These are phyloP conservation scores for Anthopleura xanthogrammica DNA, from an alignment of 92 coral and sea anemone species.

Conservation along the genomic window DNA sequence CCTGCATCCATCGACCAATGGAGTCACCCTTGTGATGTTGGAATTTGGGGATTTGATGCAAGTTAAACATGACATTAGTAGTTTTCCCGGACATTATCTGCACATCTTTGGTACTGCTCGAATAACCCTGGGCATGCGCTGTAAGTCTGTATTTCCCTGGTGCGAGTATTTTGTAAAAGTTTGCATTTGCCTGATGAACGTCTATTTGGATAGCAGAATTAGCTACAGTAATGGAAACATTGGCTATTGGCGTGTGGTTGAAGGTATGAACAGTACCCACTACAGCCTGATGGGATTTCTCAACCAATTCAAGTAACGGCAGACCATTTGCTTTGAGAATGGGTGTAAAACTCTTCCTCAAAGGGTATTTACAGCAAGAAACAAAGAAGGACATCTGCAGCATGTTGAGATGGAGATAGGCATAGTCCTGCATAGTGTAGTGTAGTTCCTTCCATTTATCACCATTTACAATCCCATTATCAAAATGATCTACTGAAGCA, in stretches of 20 bases:
- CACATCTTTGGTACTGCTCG: slow-evolving; percentile 74
- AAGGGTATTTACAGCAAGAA: slow-evolving; percentile 88
- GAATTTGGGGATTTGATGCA: slow-evolving; percentile 71
- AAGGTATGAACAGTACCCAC: slow-evolving; percentile 66
- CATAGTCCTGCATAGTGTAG: slow-evolving; percentile 92
- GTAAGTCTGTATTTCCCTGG: slow-evolving; percentile 85
- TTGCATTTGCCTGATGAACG: slow-evolving; percentile 54
- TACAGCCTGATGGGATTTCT: slow-evolving; percentile 76
- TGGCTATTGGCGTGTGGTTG: slow-evolving; percentile 54
- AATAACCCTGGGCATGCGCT: slow-evolving; percentile 74
- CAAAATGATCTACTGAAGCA: slow-evolving; percentile 48
- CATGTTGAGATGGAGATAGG: slow-evolving; percentile 60
- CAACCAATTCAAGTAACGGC: slow-evolving; percentile 69
- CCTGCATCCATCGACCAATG: slow-evolving; percentile 57
- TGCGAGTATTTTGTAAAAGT: slow-evolving; percentile 74
- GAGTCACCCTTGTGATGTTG: slow-evolving; percentile 62
- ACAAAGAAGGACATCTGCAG: slow-evolving; percentile 79
- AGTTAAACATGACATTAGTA: slow-evolving; percentile 60
- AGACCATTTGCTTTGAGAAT: slow-evolving; percentile 70
- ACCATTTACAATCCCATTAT: slow-evolving; percentile 72
- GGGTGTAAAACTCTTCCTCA: slow-evolving; percentile 40
- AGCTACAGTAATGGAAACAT: slow-evolving; percentile 54
- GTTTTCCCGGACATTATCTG: slow-evolving; percentile 48
- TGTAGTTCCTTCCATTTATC: slow-evolving; percentile 70
- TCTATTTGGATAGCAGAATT: slow-evolving; percentile 46